Evolutionary conservation across 2,113 vertebrate genomes (phyloP).

Genomic region (Brienomyrus brachyistius): DNA sequence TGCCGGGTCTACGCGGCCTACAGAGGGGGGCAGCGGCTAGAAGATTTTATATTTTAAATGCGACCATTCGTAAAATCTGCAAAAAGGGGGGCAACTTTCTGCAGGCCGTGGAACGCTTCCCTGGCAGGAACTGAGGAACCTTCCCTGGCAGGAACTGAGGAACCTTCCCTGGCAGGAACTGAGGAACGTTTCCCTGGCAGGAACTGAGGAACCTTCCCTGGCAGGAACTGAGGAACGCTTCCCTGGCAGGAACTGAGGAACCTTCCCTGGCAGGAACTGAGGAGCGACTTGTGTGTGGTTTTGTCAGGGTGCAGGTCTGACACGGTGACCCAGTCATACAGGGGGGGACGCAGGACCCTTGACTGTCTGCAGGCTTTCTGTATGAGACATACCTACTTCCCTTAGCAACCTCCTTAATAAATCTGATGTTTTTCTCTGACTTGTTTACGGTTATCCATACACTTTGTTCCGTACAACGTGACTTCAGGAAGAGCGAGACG

Average conservation of each 20-base stretch:
- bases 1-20: background rate
- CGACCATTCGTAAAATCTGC: background rate
- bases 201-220: too few relatives aligned
- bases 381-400: too few relatives aligned
- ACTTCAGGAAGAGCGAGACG: background rate
- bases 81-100: background rate
- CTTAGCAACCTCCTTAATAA: background rate
- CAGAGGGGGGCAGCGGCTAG: background rate
- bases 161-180: too few relatives aligned
- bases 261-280: background rate
- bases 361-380: background rate
- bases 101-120: background rate
- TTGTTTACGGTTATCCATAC: background rate
- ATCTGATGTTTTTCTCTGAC: background rate
- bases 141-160: too few relatives aligned
- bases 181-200: too few relatives aligned
- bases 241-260: too few relatives aligned
- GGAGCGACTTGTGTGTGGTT: too few relatives aligned
- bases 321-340: background rate
- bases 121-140: too few relatives aligned
- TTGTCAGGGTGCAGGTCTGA: background rate
- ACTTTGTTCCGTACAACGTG: background rate
- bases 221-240: too few relatives aligned
- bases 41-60: background rate
- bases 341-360: background rate